phyloP scores from a whole-genome alignment of 2,113 vertebrate genomes.

The Anas platyrhynchos region DNA sequence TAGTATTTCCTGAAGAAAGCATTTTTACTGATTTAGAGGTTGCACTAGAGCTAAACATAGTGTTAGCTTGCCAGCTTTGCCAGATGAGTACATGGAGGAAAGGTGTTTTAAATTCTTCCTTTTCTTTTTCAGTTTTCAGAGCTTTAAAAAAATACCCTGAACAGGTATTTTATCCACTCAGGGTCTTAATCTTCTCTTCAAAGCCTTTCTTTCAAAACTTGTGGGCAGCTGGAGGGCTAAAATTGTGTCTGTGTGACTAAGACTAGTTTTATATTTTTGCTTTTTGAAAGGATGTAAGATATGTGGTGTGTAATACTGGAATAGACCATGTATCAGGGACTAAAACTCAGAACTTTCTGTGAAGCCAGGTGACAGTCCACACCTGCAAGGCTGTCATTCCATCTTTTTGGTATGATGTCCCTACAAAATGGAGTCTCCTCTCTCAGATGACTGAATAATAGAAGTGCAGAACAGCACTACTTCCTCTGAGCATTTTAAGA shows the following conservation, averaged over 20 bases:
- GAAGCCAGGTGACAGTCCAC: not conserved
- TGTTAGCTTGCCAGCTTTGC: not conserved
- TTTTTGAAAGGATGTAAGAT: not conserved
- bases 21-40: not conserved
- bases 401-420: not conserved
- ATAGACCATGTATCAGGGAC: not conserved
- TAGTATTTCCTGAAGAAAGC: not conserved
- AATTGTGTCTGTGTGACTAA: not conserved
- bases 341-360: not conserved
- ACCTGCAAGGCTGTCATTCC: not conserved
- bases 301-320: not conserved
- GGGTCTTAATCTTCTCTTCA: conserved; percentile 14
- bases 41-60: not conserved
- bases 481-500: not conserved
- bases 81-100: not conserved
- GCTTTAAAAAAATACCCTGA: not conserved
- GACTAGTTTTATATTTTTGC: not conserved
- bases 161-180: not conserved
- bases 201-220: not conserved
- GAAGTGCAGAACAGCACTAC: not conserved
- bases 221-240: not conserved
- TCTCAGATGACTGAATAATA: not conserved
- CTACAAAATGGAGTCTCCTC: not conserved
- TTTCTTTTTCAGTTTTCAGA: not conserved
- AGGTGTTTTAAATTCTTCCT: not conserved